These are phyloP conservation scores for Protaetia brevitarsis DNA, from an alignment of 1,140 invertebrate genomes.

Conservation along the genomic window DNA sequence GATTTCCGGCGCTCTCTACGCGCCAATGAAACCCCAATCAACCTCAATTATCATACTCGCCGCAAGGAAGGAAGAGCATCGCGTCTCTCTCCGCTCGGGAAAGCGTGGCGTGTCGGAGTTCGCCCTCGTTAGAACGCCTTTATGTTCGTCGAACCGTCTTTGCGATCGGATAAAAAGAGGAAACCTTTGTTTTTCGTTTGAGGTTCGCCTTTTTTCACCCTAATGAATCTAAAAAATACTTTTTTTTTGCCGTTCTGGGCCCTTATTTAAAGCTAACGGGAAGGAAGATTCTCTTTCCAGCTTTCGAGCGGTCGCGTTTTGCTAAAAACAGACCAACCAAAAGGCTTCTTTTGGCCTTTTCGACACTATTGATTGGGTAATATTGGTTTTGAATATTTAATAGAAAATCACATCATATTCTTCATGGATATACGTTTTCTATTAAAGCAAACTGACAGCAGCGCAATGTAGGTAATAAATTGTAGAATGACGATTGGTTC, in stretches of 20 bases:
- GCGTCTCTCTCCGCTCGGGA: neutral
- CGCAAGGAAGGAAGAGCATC: conserved; percentile 18
- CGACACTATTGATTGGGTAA: too few species aligned
- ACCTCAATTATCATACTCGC: conserved; percentile 36
- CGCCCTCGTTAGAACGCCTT: neutral
- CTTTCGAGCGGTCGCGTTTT: too few species aligned
- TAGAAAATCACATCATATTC: too few species aligned
- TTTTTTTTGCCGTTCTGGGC: too few species aligned
- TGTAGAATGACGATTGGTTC: too few species aligned
- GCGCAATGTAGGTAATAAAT: too few species aligned
- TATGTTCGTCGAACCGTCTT: neutral
- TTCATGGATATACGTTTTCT: too few species aligned
- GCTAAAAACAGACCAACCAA: too few species aligned
- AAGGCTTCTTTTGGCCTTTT: too few species aligned
- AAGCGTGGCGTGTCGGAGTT: neutral
- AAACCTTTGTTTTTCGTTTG: neutral
- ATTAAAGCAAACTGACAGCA: too few species aligned
- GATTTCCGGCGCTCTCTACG: conserved; percentile 27
- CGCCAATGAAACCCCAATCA: conserved; percentile 38
- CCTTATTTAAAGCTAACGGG: too few species aligned
- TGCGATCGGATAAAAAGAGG: neutral
- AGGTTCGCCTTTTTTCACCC: neutral
- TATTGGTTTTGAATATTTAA: too few species aligned
- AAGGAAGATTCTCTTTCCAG: neutral
- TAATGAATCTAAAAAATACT: neutral